These are phyloP conservation scores for Lamprologus ornatipinnis DNA, from an alignment of 2,113 vertebrate genomes.

Conservation along the genomic window DNA sequence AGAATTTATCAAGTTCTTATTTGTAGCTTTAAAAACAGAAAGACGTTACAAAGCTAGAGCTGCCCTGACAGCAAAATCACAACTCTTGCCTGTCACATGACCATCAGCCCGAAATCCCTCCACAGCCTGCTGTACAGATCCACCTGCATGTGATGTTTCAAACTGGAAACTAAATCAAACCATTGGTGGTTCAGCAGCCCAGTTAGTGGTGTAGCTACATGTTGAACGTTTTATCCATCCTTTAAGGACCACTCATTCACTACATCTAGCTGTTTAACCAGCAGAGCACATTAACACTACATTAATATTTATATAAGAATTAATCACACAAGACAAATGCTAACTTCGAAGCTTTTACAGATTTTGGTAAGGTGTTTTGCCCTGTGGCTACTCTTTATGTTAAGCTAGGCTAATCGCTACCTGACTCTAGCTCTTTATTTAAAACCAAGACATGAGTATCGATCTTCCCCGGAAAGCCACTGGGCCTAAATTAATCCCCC, in stretches of 20 bases:
- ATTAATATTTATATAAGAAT: neutral
- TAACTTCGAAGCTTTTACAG: neutral
- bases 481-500: neutral
- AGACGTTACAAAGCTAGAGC: neutral
- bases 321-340: neutral
- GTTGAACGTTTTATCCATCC: neutral
- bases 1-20: neutral
- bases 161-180: neutral
- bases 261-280: neutral
- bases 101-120: neutral
- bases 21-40: neutral
- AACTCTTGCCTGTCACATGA: neutral
- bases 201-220: neutral
- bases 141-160: neutral
- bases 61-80: neutral
- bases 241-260: neutral
- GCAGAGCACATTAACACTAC: neutral
- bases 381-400: neutral
- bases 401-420: neutral
- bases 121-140: neutral
- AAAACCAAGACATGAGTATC: neutral
- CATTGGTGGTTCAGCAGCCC: neutral
- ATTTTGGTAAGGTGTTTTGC: neutral
- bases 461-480: neutral
- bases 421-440: neutral